phyloP scores from a whole-genome alignment of 2,797 vertebrate species.

The Graptemys geographica region DNA sequence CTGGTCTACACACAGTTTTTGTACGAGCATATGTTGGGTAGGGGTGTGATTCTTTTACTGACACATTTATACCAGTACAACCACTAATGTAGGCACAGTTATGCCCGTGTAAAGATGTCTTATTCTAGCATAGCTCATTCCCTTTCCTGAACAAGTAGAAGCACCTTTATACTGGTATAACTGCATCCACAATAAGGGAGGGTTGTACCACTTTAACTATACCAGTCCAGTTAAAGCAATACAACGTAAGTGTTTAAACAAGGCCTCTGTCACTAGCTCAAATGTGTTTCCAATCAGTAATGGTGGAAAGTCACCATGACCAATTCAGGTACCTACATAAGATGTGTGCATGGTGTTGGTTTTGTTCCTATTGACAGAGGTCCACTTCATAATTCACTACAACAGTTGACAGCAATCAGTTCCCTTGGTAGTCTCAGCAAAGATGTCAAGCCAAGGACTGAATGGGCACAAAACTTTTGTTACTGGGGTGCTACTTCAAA shows the following conservation, averaged over 20 bases:
- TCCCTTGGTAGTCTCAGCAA: background rate
- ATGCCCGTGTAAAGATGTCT: background rate
- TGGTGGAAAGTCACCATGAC: background rate
- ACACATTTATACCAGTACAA: background rate
- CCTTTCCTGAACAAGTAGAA: background rate
- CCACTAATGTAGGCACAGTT: background rate
- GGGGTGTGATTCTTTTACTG: background rate
- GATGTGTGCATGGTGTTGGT: fast-evolving
- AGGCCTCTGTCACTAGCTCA: background rate
- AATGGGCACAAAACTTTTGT: background rate
- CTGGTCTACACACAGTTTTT: background rate
- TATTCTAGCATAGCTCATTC: background rate
- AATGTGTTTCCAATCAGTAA: background rate
- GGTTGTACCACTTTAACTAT: background rate
- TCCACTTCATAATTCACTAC: background rate
- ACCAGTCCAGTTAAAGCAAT: background rate
- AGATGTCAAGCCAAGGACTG: background rate
- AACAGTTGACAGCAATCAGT: background rate
- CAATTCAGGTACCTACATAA: background rate
- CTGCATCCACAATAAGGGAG: background rate
- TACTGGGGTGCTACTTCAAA: background rate
- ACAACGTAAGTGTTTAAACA: background rate
- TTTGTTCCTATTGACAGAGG: background rate
- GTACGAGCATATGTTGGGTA: background rate
- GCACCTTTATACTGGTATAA: background rate